Conservation (phyloP, 2,113 vertebrate genomes). For the Empidonax traillii region DNA sequence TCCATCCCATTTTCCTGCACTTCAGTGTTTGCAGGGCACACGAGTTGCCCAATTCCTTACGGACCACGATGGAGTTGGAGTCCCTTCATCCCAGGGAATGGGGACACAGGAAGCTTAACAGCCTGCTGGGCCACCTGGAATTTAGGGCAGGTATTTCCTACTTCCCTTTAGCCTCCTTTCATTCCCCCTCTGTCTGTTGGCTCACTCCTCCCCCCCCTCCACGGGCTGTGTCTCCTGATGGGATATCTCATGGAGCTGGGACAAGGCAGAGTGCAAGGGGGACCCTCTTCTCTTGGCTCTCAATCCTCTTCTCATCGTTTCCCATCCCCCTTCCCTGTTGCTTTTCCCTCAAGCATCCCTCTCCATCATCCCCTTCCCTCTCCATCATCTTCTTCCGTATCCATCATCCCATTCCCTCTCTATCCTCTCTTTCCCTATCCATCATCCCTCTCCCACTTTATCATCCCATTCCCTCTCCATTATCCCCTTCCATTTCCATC, state of each 20-base stretch:
- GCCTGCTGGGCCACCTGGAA: not conserved
- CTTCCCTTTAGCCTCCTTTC: not conserved
- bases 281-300: too few relatives aligned
- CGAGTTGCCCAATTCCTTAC: not conserved
- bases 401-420: accelerated
- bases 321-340: not conserved
- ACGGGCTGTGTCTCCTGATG: not conserved
- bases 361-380: not conserved
- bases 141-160: not conserved
- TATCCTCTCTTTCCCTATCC: accelerated
- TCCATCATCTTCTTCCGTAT: accelerated
- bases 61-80: not conserved
- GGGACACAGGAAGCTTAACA: not conserved
- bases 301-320: not conserved
- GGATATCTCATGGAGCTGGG: not conserved
- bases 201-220: not conserved
- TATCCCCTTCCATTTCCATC: accelerated
- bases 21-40: too few relatives aligned
- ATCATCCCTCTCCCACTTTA: not conserved
- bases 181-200: accelerated
- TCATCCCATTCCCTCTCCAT: not conserved
- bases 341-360: not conserved
- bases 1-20: not conserved
- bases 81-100: not conserved
- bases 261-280: accelerated